Evolutionary conservation across 2,888 invertebrate genomes (phyloP).

Genomic region (Melanophora roralis): DNA sequence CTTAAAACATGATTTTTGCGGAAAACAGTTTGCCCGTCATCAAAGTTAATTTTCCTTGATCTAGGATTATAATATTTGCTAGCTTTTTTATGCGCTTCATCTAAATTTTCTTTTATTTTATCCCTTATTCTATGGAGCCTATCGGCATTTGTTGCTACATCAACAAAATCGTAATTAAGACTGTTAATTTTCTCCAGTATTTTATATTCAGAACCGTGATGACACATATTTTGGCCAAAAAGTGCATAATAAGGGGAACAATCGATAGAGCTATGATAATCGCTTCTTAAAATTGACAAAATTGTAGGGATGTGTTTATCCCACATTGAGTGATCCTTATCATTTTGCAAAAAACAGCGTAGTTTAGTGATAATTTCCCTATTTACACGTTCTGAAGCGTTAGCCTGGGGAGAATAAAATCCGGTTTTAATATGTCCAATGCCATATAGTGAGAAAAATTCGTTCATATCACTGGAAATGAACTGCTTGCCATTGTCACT

Average conservation of each 20-base stretch:
- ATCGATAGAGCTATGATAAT: not conserved
- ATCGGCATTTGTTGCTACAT: not conserved
- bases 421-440: not conserved
- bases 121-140: not conserved
- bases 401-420: not conserved
- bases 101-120: not conserved
- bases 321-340: not conserved
- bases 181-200: not conserved
- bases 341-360: not conserved
- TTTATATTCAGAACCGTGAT: not conserved
- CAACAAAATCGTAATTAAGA: not conserved
- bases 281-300: constrained; percentile 1
- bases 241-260: not conserved
- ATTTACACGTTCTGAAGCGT: not conserved
- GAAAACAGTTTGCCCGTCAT: not conserved
- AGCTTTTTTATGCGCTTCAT: not conserved
- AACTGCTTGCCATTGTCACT: not conserved
- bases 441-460: not conserved
- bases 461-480: not conserved
- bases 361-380: not conserved
- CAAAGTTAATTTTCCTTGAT: not conserved
- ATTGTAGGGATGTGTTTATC: not conserved
- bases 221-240: constrained; percentile 1
- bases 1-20: not conserved
- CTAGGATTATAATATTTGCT: not conserved